Conservation (phyloP, 2,888 invertebrate genomes). For the Stenoptilia bipunctidactyla region DNA sequence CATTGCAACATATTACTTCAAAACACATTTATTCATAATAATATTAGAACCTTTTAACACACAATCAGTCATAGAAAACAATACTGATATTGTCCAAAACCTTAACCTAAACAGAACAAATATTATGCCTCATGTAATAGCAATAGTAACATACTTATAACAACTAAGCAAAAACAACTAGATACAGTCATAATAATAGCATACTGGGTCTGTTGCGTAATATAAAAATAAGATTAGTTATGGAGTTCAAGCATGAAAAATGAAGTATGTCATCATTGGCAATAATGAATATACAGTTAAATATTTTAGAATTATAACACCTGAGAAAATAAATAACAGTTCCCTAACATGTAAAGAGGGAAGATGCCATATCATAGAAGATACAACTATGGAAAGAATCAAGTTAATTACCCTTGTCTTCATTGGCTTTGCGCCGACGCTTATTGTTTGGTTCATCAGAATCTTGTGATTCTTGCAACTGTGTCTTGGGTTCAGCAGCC, state of each 20-base stretch:
- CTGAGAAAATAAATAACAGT: too few species aligned
- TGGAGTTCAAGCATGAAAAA: too few species aligned
- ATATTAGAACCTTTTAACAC: neutral
- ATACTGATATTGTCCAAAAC: neutral
- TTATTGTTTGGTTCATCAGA: conserved; percentile 40
- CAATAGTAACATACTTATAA: too few species aligned
- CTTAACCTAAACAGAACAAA: neutral
- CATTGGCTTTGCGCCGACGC: conserved; percentile 46
- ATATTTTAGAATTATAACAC: too few species aligned
- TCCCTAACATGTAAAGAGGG: neutral
- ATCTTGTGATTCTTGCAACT: conserved; percentile 32
- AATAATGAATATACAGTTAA: too few species aligned
- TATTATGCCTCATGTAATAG: too few species aligned
- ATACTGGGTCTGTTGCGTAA: too few species aligned
- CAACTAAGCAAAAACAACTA: too few species aligned
- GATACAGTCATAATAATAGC: too few species aligned
- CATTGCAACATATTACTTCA: neutral
- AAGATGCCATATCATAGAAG: conserved; percentile 16
- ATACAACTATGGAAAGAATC: conserved; percentile 23
- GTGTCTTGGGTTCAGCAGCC: conserved; percentile 32
- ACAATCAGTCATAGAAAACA: neutral
- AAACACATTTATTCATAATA: neutral
- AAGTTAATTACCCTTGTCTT: conserved; percentile 63
- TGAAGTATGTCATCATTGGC: too few species aligned
- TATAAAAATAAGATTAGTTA: too few species aligned